phyloP scores from a whole-genome alignment of 2,113 vertebrate genomes.

The Rhea pennata region DNA sequence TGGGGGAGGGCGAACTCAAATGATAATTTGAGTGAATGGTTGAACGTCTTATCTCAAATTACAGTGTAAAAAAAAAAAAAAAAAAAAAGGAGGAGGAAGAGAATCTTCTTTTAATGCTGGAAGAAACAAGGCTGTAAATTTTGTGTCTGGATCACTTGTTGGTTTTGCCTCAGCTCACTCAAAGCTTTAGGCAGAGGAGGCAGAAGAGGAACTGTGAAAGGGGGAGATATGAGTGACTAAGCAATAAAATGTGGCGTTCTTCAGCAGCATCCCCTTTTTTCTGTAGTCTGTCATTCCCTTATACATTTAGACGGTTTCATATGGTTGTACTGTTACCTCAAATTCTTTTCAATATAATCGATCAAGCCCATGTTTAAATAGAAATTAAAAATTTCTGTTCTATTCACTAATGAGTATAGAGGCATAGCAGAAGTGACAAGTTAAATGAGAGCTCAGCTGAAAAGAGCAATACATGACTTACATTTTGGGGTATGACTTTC shows the following conservation, averaged over 20 bases:
- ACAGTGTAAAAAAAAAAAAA: no score
- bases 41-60: neutral
- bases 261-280: neutral
- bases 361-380: neutral
- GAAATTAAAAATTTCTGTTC: neutral
- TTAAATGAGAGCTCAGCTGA: neutral
- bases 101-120: neutral
- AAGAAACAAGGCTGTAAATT: neutral
- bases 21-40: neutral
- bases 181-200: neutral
- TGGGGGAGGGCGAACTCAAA: neutral
- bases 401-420: neutral
- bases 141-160: neutral
- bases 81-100: neutral
- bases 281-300: neutral
- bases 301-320: neutral
- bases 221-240: neutral
- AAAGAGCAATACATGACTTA: neutral
- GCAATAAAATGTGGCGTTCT: neutral
- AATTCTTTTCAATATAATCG: neutral
- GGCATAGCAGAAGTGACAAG: neutral
- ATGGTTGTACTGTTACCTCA: neutral
- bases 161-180: neutral
- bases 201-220: neutral
- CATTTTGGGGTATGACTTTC: neutral